These are phyloP conservation scores for Botia kubotai DNA, from an alignment of 2,797 vertebrate genomes.

Conservation along the genomic window DNA sequence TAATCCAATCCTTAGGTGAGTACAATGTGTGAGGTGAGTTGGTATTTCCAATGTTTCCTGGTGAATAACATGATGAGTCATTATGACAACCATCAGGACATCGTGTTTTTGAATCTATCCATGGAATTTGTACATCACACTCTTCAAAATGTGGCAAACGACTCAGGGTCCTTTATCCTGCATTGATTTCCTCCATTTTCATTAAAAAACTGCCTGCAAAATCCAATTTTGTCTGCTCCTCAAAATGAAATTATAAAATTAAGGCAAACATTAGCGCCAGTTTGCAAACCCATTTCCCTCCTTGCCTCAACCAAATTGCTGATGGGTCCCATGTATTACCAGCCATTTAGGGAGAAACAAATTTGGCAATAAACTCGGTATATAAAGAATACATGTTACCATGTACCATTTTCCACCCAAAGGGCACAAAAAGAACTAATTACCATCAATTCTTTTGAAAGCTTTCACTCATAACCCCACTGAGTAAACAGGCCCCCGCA, in stretches of 20 bases:
- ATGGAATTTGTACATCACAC: slow-evolving; percentile 43
- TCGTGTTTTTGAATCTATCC: slow-evolving; percentile 21
- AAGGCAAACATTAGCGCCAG: slow-evolving; percentile 67
- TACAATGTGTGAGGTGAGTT: neutral
- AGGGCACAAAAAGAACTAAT: slow-evolving; percentile 59
- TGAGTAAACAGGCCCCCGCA: slow-evolving; percentile 62
- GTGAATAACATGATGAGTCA: slow-evolving; percentile 20
- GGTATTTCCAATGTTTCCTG: slow-evolving; percentile 5
- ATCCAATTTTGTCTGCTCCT: slow-evolving; percentile 72
- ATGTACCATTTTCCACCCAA: neutral
- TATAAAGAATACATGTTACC: slow-evolving; percentile 29
- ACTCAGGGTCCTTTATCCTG: slow-evolving; percentile 64
- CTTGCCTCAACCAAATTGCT: slow-evolving; percentile 68
- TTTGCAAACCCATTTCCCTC: slow-evolving; percentile 62
- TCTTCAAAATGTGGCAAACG: slow-evolving; percentile 51
- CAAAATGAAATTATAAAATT: slow-evolving; percentile 74
- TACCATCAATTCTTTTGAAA: slow-evolving; percentile 74
- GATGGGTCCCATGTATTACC: slow-evolving; percentile 68
- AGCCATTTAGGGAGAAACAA: slow-evolving; percentile 64
- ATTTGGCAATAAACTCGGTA: slow-evolving; percentile 71
- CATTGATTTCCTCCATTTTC: slow-evolving; percentile 71
- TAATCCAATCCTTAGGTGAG: neutral
- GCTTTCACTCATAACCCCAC: slow-evolving; percentile 69
- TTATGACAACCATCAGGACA: neutral
- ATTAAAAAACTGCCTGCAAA: slow-evolving; percentile 66